These are phyloP conservation scores for Smutsia temminckii DNA, from an alignment of 2,797 vertebrate species.

Conservation along the genomic window DNA sequence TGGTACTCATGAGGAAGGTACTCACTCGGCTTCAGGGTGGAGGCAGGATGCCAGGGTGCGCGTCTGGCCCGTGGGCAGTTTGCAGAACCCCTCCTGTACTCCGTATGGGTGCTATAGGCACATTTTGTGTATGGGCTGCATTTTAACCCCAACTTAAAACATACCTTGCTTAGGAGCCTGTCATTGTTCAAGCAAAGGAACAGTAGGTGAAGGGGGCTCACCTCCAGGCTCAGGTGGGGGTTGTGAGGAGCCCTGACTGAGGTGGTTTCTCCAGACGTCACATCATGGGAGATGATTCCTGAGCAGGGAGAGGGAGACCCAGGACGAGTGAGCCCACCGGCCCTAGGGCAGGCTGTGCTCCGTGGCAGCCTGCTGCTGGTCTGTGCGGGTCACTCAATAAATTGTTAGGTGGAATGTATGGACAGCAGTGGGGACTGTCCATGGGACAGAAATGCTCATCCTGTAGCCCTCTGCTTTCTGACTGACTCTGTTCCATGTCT, in stretches of 20 bases:
- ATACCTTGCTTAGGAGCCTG: not conserved
- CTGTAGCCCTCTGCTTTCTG: not conserved
- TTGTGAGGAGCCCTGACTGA: not conserved
- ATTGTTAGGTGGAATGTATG: no score
- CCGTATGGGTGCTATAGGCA: no score
- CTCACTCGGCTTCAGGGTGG: not conserved
- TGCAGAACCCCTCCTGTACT: no score
- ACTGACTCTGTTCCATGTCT: not conserved
- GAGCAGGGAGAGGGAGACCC: not conserved
- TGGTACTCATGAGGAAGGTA: not conserved
- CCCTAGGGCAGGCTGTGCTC: not conserved
- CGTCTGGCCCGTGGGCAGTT: not conserved
- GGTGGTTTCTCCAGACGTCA: not conserved
- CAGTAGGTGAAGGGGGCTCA: rapidly evolving
- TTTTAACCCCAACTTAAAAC: not conserved
- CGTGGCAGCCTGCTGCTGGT: rapidly evolving
- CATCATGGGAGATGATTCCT: no score
- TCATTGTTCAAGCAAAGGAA: not conserved
- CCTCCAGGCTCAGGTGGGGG: not conserved
- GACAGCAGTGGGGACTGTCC: not conserved
- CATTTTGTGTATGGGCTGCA: not conserved
- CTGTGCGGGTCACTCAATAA: not conserved
- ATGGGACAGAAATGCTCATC: rapidly evolving
- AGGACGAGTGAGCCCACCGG: no score
- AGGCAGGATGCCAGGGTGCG: rapidly evolving